phyloP scores from a whole-genome alignment of 2,888 invertebrate species.

The Lasioglossum leucozonium region DNA sequence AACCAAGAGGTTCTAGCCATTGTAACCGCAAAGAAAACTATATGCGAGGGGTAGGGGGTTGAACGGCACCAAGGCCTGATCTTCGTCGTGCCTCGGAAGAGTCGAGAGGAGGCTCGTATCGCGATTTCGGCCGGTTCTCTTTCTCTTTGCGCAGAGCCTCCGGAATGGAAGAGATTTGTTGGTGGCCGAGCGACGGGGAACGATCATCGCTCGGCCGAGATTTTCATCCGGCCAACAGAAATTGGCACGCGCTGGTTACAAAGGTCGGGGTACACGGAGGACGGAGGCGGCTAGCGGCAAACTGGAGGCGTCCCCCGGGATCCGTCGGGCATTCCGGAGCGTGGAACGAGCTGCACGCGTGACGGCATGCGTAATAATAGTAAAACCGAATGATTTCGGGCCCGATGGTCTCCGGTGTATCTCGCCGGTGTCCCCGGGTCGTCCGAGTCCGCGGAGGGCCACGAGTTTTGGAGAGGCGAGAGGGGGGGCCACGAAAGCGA shows the following conservation, averaged over 20 bases:
- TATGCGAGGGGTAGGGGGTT: too few species aligned
- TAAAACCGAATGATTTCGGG: slow-evolving; percentile 80
- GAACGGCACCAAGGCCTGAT: neutral
- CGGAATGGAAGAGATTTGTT: neutral
- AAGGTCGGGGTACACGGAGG: neutral
- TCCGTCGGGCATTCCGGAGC: slow-evolving; percentile 57
- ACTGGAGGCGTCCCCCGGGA: slow-evolving; percentile 25
- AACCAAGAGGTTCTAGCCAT: too few species aligned
- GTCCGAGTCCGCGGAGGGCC: slow-evolving; percentile 2
- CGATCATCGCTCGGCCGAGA: neutral
- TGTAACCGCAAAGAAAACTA: too few species aligned
- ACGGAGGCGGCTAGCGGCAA: slow-evolving; percentile 27
- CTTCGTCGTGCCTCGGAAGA: neutral
- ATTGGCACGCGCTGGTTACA: slow-evolving; percentile 18
- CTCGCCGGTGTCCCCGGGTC: slow-evolving; percentile 45
- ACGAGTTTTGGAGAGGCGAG: slow-evolving; percentile 36
- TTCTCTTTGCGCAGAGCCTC: neutral
- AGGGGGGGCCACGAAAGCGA: slow-evolving; percentile 33
- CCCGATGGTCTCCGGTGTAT: slow-evolving; percentile 42
- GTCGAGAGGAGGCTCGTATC: neutral
- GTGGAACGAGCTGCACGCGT: slow-evolving; percentile 73
- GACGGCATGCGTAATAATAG: slow-evolving; percentile 82
- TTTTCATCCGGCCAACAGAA: slow-evolving; percentile 1
- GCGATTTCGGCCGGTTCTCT: neutral
- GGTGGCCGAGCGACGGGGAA: neutral